Base-by-base conservation (phyloP, 1,140 invertebrate species). In the Nasonia giraulti region DNA sequence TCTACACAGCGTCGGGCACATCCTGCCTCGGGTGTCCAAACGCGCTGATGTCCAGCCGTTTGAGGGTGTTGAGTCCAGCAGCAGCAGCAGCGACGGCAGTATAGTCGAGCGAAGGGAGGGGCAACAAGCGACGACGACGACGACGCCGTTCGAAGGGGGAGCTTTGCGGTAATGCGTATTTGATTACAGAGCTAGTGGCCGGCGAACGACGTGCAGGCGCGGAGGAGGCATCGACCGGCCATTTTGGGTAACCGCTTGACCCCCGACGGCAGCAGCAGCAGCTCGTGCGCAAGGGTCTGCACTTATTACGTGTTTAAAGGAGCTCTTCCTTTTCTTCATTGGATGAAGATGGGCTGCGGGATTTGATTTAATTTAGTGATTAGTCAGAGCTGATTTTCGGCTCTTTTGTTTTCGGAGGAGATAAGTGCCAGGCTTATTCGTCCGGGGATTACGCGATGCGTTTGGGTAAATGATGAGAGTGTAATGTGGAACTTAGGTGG, bases 81-180 rank as follows among this genome's bases (percentile, higher is more conserved):
- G 50, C 12, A 78, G 40, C 47, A 4, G 47, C 3, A 2, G 23
- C 27, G 27, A 27, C 27, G 27, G 27, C 27, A 27, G 27, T 27
- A 27, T 23, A 0, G 23, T 14, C 23, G 4, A 10, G 12, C 1
- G 47, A 12, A 37, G 44, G 40, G 1, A 31, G 55, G 62, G n/a
- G 73, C 14, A 62, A 17, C 37, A 74, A 73, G 69, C 62, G 33
- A 27, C 8, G 83, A 80, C 84, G 86, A 87, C 55, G 55, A 62
- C 20, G 20, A 20, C 50, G 17, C 2, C 82, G 85, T 82, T 83
- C 71, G 85, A 84, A 85, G 87, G 88, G 87, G 87, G 87, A 89
- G 86, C 86, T 87, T 83, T 83, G 82, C 85, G 89, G 87, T 92
- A 92, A 92, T 92, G 91, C 86, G 89, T 90, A 91, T 92, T 92